Evolutionary conservation across 2,113 vertebrate species (phyloP), one percentile per base, ranked within the genome.

Genomic region (Apteryx mantelli): DNA sequence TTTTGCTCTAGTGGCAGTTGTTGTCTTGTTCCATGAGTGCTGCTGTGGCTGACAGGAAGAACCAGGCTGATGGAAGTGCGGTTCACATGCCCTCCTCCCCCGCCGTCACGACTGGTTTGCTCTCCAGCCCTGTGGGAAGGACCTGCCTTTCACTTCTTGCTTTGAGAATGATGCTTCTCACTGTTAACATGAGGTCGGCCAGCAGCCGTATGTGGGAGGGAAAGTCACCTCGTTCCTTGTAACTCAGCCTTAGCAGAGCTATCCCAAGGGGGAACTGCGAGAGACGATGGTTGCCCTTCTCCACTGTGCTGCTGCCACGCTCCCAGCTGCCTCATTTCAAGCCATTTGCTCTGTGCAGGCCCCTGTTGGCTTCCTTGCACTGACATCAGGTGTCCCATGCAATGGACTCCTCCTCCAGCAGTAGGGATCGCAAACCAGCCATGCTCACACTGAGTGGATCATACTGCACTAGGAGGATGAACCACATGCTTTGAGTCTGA

Each of bases 81-180:
- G 70, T 61, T 71, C 0, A 1, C 5, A 7, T 93, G 48, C 87
- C 63, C 42, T 77, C 73, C 30, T 10, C 48, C 32, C 79, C 79
- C 22, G 60, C n/a, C 15, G 0, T 61, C 4, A 10, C 2, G 5
- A 63, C 68, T 65, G 89, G 28, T 82, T 93, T 97, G 88, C 95
- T 97, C 93, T 91, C 44, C 22, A 53, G 58, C 73, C 15, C 36
- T 82, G 71, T 65, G 46, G 83, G 65, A 48, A 61, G 48, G 89
- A 91, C 69, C 80, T 96, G 66, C 89, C 78, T 98, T 98, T 97
- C 88, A 95, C 97, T 98, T 98, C 98, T 97, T 97, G 40, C 80
- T 98, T 98, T 98, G 96, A 75, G 38, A 78, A 96, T 92, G 96
- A 93, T 96, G 82, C 44, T 93, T 70, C 38, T 9, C 38, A 38